A percentile compares a stretch with the other conserved stretches of the same genome.
Conservation (phyloP, 2,113 vertebrate species). For the Rhinolophus sinicus region DNA sequence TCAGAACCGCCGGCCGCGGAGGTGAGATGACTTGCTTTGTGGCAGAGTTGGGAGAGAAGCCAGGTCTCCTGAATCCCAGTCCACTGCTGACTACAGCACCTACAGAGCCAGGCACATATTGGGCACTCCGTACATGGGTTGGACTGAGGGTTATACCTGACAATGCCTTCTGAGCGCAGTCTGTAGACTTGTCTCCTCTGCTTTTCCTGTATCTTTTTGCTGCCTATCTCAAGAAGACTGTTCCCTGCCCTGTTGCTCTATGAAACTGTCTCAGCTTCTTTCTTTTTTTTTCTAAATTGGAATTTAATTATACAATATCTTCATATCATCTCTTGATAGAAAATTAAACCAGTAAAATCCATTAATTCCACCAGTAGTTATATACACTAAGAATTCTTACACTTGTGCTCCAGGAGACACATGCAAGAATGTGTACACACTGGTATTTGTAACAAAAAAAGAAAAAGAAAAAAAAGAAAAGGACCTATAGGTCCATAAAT, state of each 20-base stretch:
- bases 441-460: background rate
- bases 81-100: background rate
- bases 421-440: background rate
- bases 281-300: conserved; percentile 18
- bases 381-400: background rate
- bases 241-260: background rate
- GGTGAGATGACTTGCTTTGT: background rate
- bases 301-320: background rate
- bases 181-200: background rate
- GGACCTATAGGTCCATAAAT: background rate
- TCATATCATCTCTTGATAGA: background rate
- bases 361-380: background rate
- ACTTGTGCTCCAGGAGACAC: background rate
- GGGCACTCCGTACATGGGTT: accelerated
- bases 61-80: background rate
- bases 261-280: background rate
- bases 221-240: background rate
- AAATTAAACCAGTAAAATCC: background rate
- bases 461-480: background rate
- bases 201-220: background rate
- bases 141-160: background rate
- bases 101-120: background rate
- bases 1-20: background rate
- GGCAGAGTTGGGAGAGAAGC: background rate
- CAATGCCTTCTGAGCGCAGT: background rate